These are phyloP conservation scores for Drosophila novamexicana DNA, from an alignment of 1,140 invertebrate species.

Conservation along the genomic window DNA sequence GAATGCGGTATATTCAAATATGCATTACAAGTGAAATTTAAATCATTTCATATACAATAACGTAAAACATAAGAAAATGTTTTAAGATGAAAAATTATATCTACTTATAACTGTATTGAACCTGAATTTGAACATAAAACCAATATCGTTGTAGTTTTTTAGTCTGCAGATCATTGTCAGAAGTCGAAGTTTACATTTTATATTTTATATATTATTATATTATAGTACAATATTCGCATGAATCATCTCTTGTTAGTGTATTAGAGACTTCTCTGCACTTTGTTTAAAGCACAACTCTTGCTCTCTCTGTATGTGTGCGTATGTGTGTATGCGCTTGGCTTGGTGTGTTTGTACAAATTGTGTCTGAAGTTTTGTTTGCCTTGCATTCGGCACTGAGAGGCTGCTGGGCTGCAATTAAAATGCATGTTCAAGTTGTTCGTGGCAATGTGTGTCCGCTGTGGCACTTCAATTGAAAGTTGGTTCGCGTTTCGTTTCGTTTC, in stretches of 20 bases:
- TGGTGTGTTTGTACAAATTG: constrained; percentile 68
- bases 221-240: too few species aligned
- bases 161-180: not conserved
- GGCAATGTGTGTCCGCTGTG: constrained; percentile 54
- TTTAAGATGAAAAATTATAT: not conserved
- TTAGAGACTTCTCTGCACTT: not conserved
- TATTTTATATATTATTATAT: too few species aligned
- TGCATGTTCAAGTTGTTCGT: constrained; percentile 77
- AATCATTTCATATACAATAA: too few species aligned
- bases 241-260: constrained; percentile 7
- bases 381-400: constrained; percentile 44
- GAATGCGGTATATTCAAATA: constrained; percentile 11
- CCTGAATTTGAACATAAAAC: too few species aligned
- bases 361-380: constrained; percentile 70
- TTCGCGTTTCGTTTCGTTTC: constrained; percentile 27
- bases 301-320: constrained; percentile 13
- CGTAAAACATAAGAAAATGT: not conserved
- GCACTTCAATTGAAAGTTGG: constrained; percentile 70
- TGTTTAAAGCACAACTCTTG: constrained; percentile 26
- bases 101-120: too few species aligned
- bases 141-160: not conserved
- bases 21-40: not conserved
- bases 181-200: too few species aligned
- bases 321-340: constrained; percentile 15
- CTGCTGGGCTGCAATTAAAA: constrained; percentile 70